These are phyloP conservation scores for Limulus polyphemus DNA, from an alignment of 2,888 invertebrate species.

Conservation along the genomic window DNA sequence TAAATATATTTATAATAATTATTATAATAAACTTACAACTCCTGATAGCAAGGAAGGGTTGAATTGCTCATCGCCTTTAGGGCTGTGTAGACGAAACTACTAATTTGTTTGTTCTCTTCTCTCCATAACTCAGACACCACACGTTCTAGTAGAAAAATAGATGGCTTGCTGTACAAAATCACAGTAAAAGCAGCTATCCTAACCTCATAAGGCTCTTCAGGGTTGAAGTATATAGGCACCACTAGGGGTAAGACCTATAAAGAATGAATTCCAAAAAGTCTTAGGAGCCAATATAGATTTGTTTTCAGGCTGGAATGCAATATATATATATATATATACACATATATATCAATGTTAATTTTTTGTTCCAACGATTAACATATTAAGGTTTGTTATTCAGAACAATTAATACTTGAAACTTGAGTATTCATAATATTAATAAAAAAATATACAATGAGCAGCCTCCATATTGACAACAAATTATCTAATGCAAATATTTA, in stretches of 20 bases:
- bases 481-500: too few species aligned
- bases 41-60: conserved; percentile 22
- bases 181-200: conserved; percentile 35
- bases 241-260: conserved; percentile 25
- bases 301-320: too few species aligned
- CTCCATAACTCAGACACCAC: conserved; percentile 35
- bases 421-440: too few species aligned
- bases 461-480: too few species aligned
- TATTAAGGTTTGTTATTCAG: too few species aligned
- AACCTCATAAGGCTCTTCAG: conserved; percentile 30
- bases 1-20: background rate
- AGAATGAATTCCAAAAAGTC: background rate
- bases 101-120: conserved; percentile 32
- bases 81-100: conserved; percentile 32
- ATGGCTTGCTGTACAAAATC: conserved; percentile 30
- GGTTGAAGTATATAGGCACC: conserved; percentile 33
- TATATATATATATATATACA: too few species aligned
- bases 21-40: conserved; percentile 14
- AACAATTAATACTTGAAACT: too few species aligned
- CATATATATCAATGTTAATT: too few species aligned
- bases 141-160: conserved; percentile 33
- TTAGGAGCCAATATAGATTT: too few species aligned
- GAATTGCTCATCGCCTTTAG: conserved; percentile 29
- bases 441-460: too few species aligned
- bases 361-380: too few species aligned